Percentiles rank a stretch among this genome's conserved stretches.
These are phyloP conservation scores for Cricetomys ansorgei DNA, from an alignment of 2,113 vertebrate genomes.

Conservation along the genomic window DNA sequence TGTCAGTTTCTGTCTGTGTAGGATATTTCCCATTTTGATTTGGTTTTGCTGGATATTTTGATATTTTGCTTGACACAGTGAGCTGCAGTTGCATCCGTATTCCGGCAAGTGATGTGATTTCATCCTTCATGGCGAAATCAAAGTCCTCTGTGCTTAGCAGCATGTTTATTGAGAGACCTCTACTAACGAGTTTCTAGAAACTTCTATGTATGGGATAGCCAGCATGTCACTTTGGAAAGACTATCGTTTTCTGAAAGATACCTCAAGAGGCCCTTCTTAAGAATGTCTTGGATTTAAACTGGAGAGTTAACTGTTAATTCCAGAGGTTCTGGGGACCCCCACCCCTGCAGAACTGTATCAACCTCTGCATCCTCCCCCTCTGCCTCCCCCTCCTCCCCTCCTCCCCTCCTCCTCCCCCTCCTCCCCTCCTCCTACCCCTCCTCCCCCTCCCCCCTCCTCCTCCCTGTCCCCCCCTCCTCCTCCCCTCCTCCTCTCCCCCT, in stretches of 20 bases:
- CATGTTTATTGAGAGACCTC: neutral
- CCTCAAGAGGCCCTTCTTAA: neutral
- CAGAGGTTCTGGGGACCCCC: neutral
- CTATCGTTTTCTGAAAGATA: conserved; percentile 27
- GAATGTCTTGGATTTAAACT: neutral
- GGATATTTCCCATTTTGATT: neutral
- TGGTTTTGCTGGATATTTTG: too few species aligned
- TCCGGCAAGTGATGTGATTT: neutral
- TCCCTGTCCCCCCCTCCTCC: too few species aligned
- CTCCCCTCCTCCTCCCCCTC: neutral
- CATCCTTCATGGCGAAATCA: neutral
- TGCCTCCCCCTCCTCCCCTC: too few species aligned
- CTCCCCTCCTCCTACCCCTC: too few species aligned
- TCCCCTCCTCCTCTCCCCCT: neutral
- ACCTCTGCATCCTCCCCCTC: neutral
- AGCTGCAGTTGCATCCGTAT: neutral
- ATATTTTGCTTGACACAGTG: neutral
- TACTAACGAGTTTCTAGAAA: neutral
- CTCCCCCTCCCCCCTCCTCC: too few species aligned
- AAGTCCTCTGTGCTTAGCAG: neutral
- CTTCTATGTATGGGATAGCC: neutral
- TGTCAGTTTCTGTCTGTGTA: neutral
- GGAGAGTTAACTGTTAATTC: neutral
- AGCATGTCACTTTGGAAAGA: neutral
- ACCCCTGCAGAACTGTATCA: neutral